Evolutionary conservation across 2,113 vertebrate genomes (phyloP).

Genomic region (Nibea coibor): DNA sequence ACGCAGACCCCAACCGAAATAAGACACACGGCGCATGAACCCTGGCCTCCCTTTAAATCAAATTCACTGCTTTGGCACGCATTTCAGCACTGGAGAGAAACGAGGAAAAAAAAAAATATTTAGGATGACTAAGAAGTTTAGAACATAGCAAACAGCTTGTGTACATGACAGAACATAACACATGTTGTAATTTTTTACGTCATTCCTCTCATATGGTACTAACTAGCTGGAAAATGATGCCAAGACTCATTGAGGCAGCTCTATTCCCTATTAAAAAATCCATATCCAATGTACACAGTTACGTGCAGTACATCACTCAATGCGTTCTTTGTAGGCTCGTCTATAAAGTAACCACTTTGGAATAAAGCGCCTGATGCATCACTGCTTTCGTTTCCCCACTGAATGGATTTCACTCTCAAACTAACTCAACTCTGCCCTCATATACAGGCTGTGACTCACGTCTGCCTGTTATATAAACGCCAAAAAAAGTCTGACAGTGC

Average conservation of each 20-base stretch:
- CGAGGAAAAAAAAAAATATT: conserved; percentile 16
- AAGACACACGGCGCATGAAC: conserved; percentile 44
- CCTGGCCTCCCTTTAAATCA: conserved; percentile 54
- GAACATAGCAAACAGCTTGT: conserved; percentile 54
- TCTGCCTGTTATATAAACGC: conserved; percentile 51
- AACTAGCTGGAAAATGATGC: conserved; percentile 45
- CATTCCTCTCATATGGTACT: conserved; percentile 64
- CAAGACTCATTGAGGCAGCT: conserved; percentile 48
- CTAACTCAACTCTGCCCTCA: conserved; percentile 31
- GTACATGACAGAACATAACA: conserved; percentile 54
- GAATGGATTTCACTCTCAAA: conserved; percentile 50
- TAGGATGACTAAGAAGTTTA: conserved; percentile 47
- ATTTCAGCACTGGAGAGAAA: neutral
- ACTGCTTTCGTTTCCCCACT: conserved; percentile 61
- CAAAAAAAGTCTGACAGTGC: conserved; percentile 22
- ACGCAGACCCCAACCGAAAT: conserved; percentile 37
- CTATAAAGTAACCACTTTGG: conserved; percentile 68
- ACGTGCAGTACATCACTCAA: conserved; percentile 67
- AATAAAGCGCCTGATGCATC: conserved; percentile 63
- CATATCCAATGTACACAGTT: conserved; percentile 58
- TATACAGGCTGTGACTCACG: conserved; percentile 66
- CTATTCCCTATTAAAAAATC: conserved; percentile 52
- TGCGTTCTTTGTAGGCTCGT: conserved; percentile 69
- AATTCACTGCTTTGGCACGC: conserved; percentile 39
- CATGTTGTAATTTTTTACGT: conserved; percentile 54